A percentile compares a stretch with the other conserved stretches of the same genome.
Conservation (phyloP, 2,113 vertebrate species). For the Macheiramphus alcinus region DNA sequence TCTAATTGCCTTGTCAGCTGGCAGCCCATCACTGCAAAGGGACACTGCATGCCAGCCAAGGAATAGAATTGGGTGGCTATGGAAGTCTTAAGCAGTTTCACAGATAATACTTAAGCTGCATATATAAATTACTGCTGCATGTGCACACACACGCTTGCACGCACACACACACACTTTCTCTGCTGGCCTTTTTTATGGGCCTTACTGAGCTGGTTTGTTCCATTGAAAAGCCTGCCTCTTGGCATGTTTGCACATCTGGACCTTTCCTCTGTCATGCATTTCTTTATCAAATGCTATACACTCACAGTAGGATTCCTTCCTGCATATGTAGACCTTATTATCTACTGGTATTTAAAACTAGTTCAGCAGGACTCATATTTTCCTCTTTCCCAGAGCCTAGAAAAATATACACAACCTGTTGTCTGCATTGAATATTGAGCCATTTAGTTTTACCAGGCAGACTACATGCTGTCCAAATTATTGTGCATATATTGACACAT, state of each 20-base stretch:
- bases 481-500: not conserved
- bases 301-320: not conserved
- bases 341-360: not conserved
- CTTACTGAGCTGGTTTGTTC: not conserved
- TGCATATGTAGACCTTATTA: not conserved
- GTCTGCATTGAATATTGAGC: not conserved
- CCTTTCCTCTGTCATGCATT: not conserved
- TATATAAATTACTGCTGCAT: not conserved
- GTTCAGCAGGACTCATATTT: not conserved
- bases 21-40: not conserved
- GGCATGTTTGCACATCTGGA: conserved; percentile 6
- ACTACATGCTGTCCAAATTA: not conserved
- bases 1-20: not conserved
- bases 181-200: not conserved
- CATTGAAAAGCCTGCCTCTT: not conserved
- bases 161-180: not conserved
- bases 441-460: not conserved
- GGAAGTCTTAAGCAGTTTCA: not conserved
- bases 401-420: not conserved
- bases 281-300: not conserved
- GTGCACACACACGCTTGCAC: not conserved
- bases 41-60: not conserved
- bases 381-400: not conserved
- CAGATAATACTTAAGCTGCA: not conserved
- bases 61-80: not conserved